These are phyloP conservation scores for Sebastes nivosus DNA, from an alignment of 2,797 vertebrate species.

Conservation along the genomic window DNA sequence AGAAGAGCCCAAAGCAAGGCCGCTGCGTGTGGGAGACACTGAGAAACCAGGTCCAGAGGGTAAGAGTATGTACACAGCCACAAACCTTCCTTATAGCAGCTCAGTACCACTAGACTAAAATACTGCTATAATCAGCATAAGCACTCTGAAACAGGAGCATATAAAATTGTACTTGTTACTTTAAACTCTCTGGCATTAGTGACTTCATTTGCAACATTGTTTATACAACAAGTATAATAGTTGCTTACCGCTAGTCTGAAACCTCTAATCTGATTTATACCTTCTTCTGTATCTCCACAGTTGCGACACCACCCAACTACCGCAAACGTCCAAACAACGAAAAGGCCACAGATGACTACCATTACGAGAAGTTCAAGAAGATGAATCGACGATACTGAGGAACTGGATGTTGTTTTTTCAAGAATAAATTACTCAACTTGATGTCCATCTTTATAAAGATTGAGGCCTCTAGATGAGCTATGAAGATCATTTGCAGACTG, in stretches of 20 bases:
- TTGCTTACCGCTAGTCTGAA: not conserved
- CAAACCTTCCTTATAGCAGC: not conserved
- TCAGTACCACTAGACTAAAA: not conserved
- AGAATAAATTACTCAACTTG: not conserved
- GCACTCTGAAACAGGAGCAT: not conserved
- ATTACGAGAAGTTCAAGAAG: constrained; percentile 99
- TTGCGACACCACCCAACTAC: constrained; percentile 87
- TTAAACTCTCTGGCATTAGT: not conserved
- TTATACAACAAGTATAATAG: not conserved
- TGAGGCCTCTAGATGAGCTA: not conserved
- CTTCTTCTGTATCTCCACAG: constrained; percentile 2
- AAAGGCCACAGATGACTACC: constrained; percentile 98
- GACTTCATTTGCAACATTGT: not conserved
- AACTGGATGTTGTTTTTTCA: not conserved
- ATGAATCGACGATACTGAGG: constrained; percentile 94
- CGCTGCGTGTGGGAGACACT: constrained; percentile 93
- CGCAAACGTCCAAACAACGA: constrained; percentile 96
- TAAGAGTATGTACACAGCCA: constrained; percentile 65
- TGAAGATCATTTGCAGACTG: not conserved
- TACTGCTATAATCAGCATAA: not conserved
- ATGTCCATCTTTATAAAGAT: not conserved
- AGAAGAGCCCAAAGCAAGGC: constrained; percentile 94
- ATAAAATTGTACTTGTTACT: not conserved
- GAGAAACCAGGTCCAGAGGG: constrained; percentile 94
- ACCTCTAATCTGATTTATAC: not conserved